Conservation (phyloP, 2,797 vertebrate species). For the Myotis pilosus region DNA sequence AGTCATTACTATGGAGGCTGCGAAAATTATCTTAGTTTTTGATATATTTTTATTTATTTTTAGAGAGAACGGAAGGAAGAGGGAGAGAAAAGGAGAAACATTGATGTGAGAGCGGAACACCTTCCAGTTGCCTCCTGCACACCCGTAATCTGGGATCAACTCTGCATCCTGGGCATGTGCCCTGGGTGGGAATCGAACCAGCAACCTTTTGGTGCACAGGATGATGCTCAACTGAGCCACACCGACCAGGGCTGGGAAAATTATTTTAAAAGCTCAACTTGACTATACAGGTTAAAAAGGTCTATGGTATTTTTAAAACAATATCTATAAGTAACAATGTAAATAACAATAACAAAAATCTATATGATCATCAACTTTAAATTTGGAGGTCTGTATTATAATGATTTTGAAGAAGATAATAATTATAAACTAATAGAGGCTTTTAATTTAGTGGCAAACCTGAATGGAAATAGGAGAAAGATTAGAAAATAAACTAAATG, state of each 20-base stretch:
- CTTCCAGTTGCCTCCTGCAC: too few relatives aligned
- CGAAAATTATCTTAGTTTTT: not conserved
- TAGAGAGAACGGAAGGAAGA: too few relatives aligned
- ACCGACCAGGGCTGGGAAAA: not conserved
- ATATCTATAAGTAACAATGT: not conserved
- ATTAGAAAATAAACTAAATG: not conserved
- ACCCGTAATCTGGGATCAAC: too few relatives aligned
- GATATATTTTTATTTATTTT: too few relatives aligned
- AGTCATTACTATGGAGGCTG: not conserved
- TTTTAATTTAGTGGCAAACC: not conserved
- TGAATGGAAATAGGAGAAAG: not conserved
- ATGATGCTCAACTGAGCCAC: too few relatives aligned
- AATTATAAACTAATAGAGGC: not conserved
- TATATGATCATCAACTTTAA: not conserved
- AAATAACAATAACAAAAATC: conserved; percentile 49
- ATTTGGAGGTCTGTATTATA: not conserved
- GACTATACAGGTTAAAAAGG: not conserved
- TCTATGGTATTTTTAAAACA: not conserved
- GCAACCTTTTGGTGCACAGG: too few relatives aligned
- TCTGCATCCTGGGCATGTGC: too few relatives aligned
- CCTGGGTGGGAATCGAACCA: too few relatives aligned
- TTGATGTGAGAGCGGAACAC: too few relatives aligned
- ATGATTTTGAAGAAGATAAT: not conserved
- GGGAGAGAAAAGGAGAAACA: too few relatives aligned
- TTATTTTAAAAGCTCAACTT: not conserved